Base-by-base conservation (phyloP, 2,888 invertebrate genomes). In the Clanis bilineata region DNA sequence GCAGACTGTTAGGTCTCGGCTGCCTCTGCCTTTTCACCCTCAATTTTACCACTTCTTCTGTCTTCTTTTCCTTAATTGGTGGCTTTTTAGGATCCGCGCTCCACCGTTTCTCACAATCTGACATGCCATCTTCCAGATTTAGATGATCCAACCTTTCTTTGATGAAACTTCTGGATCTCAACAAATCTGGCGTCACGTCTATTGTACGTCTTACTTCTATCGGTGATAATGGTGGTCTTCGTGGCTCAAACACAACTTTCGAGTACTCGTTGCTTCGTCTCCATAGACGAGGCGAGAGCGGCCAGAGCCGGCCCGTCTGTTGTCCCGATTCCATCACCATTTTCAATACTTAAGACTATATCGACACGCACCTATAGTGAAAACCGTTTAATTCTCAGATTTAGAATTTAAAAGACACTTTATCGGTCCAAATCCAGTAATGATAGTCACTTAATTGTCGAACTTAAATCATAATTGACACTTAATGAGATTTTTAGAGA, bases 261-360 rank as follows among this genome's bases (percentile, higher is more conserved):
- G 90, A 86, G 68, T 89, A 92, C 59, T 92, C 92, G 69, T 83
- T 90, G 75, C 92, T 92, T 59, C 90, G 80, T 39, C 92, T 84
- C 91, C 91, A 92, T 18, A 92, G 73, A 9, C 89, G 84, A 22
- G 92, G 92, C 39, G 91, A 92, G 18, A 92, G 75, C 28, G 92
- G 91, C 92, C 92, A 92, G 65, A 92, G 89, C 23, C 88, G 83
- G 73, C 88, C 87, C 62, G 78, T 81, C 67, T 82, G 83, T 64
- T 88, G 85, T 55, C 85, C 77, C 64, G 89, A 81, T 83, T 92
- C 91, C 90, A 92, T 90, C 69, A 91, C 90, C 92, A 92, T 92
- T 81, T 85, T 88, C 57, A 67, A 54, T 25, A 59, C 66, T 69
- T 72, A 10, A 76, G 83, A 86, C 82, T 85, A 73, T 84, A 83